A percentile compares a stretch with the other conserved stretches of the same genome.
These are phyloP conservation scores for Calliphora vicina DNA, from an alignment of 1,140 invertebrate species.

Conservation along the genomic window DNA sequence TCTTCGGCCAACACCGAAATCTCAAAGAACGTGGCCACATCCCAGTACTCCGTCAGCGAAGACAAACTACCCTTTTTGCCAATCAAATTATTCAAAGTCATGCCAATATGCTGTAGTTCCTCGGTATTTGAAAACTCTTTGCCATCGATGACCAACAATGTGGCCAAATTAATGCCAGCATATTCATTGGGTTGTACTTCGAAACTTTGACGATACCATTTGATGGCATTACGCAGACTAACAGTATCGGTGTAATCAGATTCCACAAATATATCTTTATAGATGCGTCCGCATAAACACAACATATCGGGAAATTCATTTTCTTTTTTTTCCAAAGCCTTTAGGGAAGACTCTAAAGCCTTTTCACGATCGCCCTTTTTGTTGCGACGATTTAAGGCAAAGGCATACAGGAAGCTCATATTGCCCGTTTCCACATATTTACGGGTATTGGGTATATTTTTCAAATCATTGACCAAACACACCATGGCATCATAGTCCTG, in stretches of 20 bases:
- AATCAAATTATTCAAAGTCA: conserved; percentile 96
- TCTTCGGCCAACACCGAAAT: conserved; percentile 97
- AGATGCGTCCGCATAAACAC: conserved; percentile 97
- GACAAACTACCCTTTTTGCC: conserved; percentile 96
- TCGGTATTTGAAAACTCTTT: conserved; percentile 93
- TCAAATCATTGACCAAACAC: conserved; percentile 93
- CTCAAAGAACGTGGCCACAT: conserved; percentile 99
- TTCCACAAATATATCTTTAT: conserved; percentile 99
- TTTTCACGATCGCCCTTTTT: conserved; percentile 93
- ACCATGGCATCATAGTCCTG: conserved; percentile 99
- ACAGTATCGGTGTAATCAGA: conserved; percentile 89
- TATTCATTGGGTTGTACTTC: conserved; percentile 98
- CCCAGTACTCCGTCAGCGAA: conserved; percentile 97
- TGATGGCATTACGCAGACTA: conserved; percentile 90
- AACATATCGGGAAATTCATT: conserved; percentile 96
- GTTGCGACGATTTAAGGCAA: conserved; percentile 95
- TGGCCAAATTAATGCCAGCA: conserved; percentile 98
- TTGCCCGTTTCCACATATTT: conserved; percentile 89
- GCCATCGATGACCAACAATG: conserved; percentile 95
- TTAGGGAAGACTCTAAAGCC: conserved; percentile 89
- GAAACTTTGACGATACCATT: conserved; percentile 99
- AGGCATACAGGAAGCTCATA: conserved; percentile 94
- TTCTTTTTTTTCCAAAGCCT: conserved; percentile 90
- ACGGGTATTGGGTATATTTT: conserved; percentile 89
- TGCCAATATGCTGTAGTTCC: conserved; percentile 84